These are phyloP conservation scores for Thalassaphorura encarpata DNA, from an alignment of 1,140 invertebrate species.

Conservation along the genomic window DNA sequence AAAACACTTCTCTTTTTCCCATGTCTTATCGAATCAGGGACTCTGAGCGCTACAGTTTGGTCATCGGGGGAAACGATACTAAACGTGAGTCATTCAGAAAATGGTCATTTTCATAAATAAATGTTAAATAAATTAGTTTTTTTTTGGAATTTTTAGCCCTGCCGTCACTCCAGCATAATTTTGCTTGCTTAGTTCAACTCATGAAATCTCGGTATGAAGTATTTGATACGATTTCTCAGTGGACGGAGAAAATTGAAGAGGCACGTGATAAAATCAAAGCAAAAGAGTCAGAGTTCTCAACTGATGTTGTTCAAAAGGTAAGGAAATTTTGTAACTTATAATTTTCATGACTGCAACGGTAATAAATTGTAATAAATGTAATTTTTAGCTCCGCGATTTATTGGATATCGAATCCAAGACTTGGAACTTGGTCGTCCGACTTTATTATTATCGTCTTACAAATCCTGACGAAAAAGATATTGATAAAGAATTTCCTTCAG, in stretches of 20 bases:
- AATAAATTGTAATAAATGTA: background rate
- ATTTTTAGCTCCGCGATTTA: constrained; percentile 9
- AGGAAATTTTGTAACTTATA: background rate
- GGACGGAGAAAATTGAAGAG: constrained; percentile 9
- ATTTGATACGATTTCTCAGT: constrained; percentile 13
- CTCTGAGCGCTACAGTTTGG: too few relatives aligned
- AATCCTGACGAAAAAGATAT: background rate
- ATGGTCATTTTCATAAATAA: too few relatives aligned
- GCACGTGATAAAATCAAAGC: background rate
- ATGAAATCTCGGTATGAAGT: constrained; percentile 8
- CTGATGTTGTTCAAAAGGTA: background rate
- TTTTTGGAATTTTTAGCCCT: too few relatives aligned
- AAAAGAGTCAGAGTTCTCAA: constrained; percentile 6
- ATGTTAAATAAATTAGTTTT: too few relatives aligned
- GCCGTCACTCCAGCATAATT: constrained; percentile 4
- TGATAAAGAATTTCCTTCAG: background rate
- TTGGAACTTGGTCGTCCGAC: constrained; percentile 17
- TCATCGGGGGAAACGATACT: too few relatives aligned
- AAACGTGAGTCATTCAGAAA: too few relatives aligned
- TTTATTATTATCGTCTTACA: constrained; percentile 11
- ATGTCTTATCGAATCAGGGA: background rate
- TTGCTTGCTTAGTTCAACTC: background rate
- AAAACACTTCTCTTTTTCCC: too few relatives aligned
- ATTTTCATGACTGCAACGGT: background rate
- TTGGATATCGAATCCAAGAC: constrained; percentile 19